phyloP scores from a whole-genome alignment of 2,797 vertebrate genomes.

The Rhadinocentrus ornatus region DNA sequence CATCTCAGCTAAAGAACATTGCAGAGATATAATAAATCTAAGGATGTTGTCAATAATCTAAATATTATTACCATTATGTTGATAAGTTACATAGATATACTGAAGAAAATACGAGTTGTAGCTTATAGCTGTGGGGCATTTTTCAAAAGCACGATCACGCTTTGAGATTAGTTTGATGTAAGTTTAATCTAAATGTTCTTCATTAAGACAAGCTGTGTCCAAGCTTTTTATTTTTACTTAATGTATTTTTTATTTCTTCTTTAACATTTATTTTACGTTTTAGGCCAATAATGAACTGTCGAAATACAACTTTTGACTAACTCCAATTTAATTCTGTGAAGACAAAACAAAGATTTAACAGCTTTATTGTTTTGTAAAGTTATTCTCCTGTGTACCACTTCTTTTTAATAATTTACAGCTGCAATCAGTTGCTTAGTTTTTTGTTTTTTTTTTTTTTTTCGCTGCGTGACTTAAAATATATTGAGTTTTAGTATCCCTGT shows the following conservation, averaged over 20 bases:
- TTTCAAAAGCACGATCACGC: too few relatives aligned
- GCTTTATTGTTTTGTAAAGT: neutral
- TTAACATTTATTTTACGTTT: neutral
- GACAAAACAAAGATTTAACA: neutral
- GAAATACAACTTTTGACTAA: neutral
- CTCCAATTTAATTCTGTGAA: neutral
- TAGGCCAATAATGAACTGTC: neutral
- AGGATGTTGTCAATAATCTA: neutral
- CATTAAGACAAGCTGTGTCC: neutral
- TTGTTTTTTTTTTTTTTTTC: too few relatives aligned
- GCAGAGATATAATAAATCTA: neutral
- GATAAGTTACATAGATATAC: neutral
- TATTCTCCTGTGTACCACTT: neutral
- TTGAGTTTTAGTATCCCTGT: neutral
- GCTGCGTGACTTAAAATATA: neutral
- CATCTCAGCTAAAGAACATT: neutral
- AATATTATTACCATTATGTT: neutral
- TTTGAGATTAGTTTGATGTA: too few relatives aligned
- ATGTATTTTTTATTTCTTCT: neutral
- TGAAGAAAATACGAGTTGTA: neutral
- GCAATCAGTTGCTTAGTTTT: neutral
- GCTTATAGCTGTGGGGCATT: neutral
- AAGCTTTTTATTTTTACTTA: neutral
- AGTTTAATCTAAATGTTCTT: neutral
- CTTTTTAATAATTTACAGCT: neutral